Percentiles rank a stretch among this genome's conserved stretches.
Conservation (phyloP, 2,113 vertebrate genomes). For the Vidua chalybeata region DNA sequence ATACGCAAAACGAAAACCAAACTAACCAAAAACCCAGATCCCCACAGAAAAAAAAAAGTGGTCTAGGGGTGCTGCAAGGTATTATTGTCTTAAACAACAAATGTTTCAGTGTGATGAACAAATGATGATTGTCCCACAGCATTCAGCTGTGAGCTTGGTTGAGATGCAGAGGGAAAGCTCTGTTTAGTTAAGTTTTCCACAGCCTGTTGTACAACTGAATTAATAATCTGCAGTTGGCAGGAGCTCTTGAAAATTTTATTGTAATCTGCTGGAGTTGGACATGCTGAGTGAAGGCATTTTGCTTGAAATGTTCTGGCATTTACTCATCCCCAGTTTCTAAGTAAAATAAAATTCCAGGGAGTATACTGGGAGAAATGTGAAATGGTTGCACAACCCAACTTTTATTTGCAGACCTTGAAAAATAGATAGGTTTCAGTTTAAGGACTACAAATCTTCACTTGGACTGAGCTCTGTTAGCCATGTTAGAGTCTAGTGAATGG, state of each 20-base stretch:
- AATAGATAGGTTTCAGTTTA: background rate
- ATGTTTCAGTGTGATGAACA: background rate
- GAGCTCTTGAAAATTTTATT: background rate
- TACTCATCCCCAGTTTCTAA: background rate
- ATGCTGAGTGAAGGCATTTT: background rate
- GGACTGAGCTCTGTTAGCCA: background rate
- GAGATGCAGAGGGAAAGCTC: background rate
- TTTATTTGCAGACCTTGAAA: background rate
- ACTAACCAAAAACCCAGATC: background rate
- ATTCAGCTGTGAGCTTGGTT: background rate
- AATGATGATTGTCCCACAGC: background rate
- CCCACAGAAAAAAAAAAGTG: background rate
- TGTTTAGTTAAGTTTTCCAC: background rate
- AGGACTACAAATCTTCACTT: background rate
- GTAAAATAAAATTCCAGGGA: background rate
- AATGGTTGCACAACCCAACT: background rate
- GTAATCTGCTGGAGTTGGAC: background rate
- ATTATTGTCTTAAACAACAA: background rate
- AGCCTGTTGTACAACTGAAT: background rate
- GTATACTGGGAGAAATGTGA: background rate
- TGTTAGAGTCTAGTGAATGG: background rate
- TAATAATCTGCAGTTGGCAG: background rate
- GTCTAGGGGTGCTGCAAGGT: background rate
- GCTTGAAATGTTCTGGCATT: background rate
- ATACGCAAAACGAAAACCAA: rapidly evolving